Base-by-base conservation (phyloP, 2,113 vertebrate species). In the Urocitellus parryii region DNA sequence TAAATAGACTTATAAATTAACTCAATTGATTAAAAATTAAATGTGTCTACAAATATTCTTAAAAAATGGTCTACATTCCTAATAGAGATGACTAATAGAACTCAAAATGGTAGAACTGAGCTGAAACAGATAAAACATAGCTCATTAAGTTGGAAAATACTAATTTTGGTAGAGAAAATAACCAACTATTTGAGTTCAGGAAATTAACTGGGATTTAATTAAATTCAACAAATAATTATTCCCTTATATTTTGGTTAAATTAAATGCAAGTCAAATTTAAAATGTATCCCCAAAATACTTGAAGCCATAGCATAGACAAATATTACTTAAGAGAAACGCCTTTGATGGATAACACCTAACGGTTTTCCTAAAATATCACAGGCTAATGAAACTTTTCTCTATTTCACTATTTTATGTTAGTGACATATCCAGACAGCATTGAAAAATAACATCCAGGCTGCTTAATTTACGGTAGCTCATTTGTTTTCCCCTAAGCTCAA, bases 301-400 rank as follows among this genome's bases (percentile, higher is more conserved):
- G 85, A 73, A 86, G n/a, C 63, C 76, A 61, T 4, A 96, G 14
- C 53, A 93, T 37, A 97, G 17, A 37, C 83, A 96, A 76, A 51
- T 93, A 73, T 77, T 34, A 88, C 14, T 96, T 91, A 93, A 96
- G 12, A 96, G 48, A 95, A 58, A 91, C 16, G 91, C 12, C 48
- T 45, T 68, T 84, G 94, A 61, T 87, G 2, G 63, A 53, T 45
- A 94, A 51, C 17, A 51, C 76, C 6, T 67, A 97, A 97, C 53
- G 88, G 58, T 76, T 97, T 78, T 93, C 53, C 79, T 70, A 85
- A 97, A 92, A 96, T 32, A 97, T 61, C 79, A 92, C 73, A 53
- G 70, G 14, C 17, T 92, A 95, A 96, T 92, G 78, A 92, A 67
- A 95, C 8, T 83, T 80, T 53, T 42, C 84, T 77, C 12, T 90